phyloP scores from a whole-genome alignment of 2,888 invertebrate species.

The Rhyacophila evoluta region DNA sequence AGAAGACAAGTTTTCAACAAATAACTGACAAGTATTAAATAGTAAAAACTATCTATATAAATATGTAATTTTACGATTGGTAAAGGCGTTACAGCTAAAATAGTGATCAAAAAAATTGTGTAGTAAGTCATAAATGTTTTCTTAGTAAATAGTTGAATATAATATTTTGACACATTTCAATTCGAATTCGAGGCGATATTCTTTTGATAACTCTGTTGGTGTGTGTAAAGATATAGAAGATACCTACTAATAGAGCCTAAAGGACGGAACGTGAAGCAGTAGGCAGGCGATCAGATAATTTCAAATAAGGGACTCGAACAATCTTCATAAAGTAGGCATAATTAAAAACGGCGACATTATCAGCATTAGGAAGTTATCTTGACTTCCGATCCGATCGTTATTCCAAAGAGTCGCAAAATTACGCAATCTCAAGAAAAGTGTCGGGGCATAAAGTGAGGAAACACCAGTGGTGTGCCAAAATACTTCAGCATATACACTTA shows the following conservation, averaged over 20 bases:
- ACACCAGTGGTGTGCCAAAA: neutral
- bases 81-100: too few species aligned
- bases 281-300: constrained; percentile 10
- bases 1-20: too few species aligned
- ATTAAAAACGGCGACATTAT: constrained; percentile 24
- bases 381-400: constrained; percentile 16
- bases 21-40: too few species aligned
- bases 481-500: too few species aligned
- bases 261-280: constrained; percentile 5
- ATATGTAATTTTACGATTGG: too few species aligned
- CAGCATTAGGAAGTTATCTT: constrained; percentile 20
- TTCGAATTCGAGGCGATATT: neutral
- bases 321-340: constrained; percentile 20
- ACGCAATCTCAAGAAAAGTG: constrained; percentile 29
- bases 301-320: constrained; percentile 12
- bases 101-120: too few species aligned
- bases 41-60: too few species aligned
- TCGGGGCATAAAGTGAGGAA: neutral
- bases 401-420: constrained; percentile 25
- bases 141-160: too few species aligned
- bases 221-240: neutral
- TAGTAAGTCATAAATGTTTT: too few species aligned
- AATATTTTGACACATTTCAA: constrained; percentile 21
- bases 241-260: constrained; percentile 16
- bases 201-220: neutral